Conservation (phyloP, 2,797 vertebrate species). For the Lepus townsendii region DNA sequence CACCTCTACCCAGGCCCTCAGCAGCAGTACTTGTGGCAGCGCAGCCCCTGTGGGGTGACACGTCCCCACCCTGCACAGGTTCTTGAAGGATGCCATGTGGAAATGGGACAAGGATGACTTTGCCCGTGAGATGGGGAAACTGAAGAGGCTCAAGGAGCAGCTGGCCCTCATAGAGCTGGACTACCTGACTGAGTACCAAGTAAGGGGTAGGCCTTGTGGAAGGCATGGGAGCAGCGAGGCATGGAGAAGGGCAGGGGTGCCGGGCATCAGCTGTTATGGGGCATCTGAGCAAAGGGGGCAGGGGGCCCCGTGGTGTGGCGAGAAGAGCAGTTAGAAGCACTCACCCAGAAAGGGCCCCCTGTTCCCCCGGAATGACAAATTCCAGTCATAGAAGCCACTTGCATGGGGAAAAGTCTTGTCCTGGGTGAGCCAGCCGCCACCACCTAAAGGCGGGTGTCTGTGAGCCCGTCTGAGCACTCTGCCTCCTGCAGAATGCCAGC, state of each 20-base stretch:
- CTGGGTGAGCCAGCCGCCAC: neutral
- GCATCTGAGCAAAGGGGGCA: neutral
- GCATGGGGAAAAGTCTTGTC: neutral
- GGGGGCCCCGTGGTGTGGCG: neutral
- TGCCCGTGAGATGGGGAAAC: conserved; percentile 70
- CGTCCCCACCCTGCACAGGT: neutral
- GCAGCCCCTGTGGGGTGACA: conserved; percentile 7
- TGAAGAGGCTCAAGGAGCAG: conserved; percentile 75
- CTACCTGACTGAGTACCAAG: conserved; percentile 61
- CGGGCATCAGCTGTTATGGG: neutral
- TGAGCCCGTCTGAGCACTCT: neutral
- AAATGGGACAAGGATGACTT: conserved; percentile 78
- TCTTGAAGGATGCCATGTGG: conserved; percentile 83
- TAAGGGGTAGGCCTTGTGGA: neutral
- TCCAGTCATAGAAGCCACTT: neutral
- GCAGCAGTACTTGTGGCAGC: neutral
- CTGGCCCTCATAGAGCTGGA: conserved; percentile 29
- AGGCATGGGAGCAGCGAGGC: no score
- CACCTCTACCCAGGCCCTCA: neutral
- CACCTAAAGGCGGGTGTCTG: neutral
- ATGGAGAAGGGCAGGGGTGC: no score
- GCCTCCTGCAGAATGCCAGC: neutral
- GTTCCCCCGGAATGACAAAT: neutral
- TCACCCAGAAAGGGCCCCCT: neutral
- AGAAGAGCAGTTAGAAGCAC: neutral